Evolutionary conservation across 2,797 vertebrate species (phyloP).

Genomic region (Coreius guichenoti): DNA sequence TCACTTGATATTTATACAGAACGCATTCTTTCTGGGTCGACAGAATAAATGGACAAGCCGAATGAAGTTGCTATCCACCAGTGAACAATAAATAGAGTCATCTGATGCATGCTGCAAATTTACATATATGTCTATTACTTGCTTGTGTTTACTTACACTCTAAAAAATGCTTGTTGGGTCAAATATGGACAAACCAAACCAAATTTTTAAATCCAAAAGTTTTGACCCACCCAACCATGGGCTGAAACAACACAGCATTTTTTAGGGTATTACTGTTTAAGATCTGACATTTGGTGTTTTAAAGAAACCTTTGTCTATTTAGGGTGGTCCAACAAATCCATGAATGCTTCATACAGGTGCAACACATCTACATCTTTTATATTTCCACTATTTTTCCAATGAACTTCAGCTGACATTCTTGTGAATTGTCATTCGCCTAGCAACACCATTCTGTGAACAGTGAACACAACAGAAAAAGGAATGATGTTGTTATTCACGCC

Average conservation of each 20-base stretch:
- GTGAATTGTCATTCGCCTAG: conserved; percentile 60
- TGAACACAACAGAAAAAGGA: conserved; percentile 42
- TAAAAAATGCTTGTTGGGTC: too few species aligned
- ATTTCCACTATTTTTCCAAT: conserved; percentile 19
- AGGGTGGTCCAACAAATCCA: neutral
- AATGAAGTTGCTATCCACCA: neutral
- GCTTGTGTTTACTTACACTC: too few species aligned
- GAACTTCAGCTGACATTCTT: conserved; percentile 37
- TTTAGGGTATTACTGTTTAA: too few species aligned
- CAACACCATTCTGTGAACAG: conserved; percentile 55
- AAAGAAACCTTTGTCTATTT: neutral
- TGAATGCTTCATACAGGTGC: conserved; percentile 6
- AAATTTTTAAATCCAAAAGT: too few species aligned
- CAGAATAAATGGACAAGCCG: neutral
- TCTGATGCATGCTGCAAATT: neutral
- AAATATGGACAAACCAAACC: too few species aligned
- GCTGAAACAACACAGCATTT: too few species aligned
- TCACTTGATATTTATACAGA: neutral
- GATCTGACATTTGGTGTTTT: neutral
- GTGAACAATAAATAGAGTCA: neutral
- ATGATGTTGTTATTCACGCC: neutral
- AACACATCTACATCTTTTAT: conserved; percentile 22
- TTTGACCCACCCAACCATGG: too few species aligned
- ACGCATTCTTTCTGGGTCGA: neutral
- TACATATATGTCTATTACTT: neutral